These are phyloP conservation scores for Diploscapter pachys DNA, from an alignment of 1,140 invertebrate species.

Conservation along the genomic window DNA sequence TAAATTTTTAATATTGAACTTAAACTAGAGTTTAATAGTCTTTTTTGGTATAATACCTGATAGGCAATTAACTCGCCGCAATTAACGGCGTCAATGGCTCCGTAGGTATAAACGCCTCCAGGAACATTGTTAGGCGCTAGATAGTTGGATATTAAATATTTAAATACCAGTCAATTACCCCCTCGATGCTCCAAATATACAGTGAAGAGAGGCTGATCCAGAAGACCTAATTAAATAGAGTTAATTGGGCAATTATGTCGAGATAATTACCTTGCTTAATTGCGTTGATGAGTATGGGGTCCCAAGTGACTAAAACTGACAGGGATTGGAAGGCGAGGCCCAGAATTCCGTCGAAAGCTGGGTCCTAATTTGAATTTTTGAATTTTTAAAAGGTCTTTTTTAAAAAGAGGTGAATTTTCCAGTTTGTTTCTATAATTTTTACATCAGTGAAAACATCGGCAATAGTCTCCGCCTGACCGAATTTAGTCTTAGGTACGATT, in stretches of 20 bases:
- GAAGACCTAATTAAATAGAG: background rate
- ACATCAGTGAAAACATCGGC: slow-evolving; percentile 35
- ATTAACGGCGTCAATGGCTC: slow-evolving; percentile 37
- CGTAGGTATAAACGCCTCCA: slow-evolving; percentile 40
- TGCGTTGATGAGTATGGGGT: slow-evolving; percentile 31
- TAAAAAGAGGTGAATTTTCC: too few relatives aligned
- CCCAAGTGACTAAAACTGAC: slow-evolving; percentile 31
- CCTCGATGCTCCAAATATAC: slow-evolving; percentile 40
- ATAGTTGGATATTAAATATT: too few relatives aligned
- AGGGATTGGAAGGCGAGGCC: slow-evolving; percentile 37
- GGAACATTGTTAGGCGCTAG: slow-evolving; percentile 20
- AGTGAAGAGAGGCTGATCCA: slow-evolving; percentile 39
- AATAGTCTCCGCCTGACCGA: slow-evolving; percentile 40
- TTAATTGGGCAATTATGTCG: too few relatives aligned
- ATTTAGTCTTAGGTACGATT: slow-evolving; percentile 34
- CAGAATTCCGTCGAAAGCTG: slow-evolving; percentile 38
- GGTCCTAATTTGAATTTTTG: too few relatives aligned
- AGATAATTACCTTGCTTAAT: slow-evolving; percentile 22
- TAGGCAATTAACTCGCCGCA: slow-evolving; percentile 40
- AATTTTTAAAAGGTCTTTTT: too few relatives aligned
- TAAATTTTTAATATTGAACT: too few relatives aligned
- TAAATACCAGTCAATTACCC: background rate
- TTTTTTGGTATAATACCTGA: background rate
- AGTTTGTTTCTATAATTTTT: too few relatives aligned
- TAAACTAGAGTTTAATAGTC: too few relatives aligned